These are phyloP conservation scores for Triplophysa tibetana DNA, from an alignment of 2,113 vertebrate genomes.

Conservation along the genomic window DNA sequence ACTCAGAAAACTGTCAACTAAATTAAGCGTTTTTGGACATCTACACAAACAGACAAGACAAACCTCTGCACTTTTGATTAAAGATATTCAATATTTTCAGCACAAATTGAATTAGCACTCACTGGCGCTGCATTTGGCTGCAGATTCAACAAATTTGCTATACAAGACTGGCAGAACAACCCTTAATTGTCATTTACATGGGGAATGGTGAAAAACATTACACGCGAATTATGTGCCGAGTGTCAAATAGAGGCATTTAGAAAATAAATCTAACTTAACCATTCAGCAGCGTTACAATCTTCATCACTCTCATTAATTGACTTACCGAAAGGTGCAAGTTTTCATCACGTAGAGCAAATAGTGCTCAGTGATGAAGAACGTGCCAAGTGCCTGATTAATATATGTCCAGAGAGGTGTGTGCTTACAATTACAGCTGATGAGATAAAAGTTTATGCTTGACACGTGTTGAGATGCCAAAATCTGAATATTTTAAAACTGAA, in stretches of 20 bases:
- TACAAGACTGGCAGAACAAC: conserved; percentile 25
- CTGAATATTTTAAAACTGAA: too few species aligned
- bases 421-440: background rate
- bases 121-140: background rate
- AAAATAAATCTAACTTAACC: conserved; percentile 2
- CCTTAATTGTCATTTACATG: conserved; percentile 35
- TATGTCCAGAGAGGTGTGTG: conserved; percentile 4
- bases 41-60: too few species aligned
- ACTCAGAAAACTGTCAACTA: too few species aligned
- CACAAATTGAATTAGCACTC: background rate
- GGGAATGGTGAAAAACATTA: conserved; percentile 14
- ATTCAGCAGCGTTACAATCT: background rate
- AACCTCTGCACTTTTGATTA: too few species aligned
- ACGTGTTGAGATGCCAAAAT: background rate
- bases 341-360: background rate
- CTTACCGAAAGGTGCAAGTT: background rate
- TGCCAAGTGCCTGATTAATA: background rate
- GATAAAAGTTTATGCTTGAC: background rate
- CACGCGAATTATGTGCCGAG: conserved; percentile 28
- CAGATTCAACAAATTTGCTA: conserved; percentile 38
- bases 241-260: conserved; percentile 11
- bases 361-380: too few species aligned
- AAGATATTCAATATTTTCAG: background rate
- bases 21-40: too few species aligned
- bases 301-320: conserved; percentile 4